A percentile compares a stretch with the other conserved stretches of the same genome.
Evolutionary conservation across 2,888 invertebrate species (phyloP).

Genomic region (Tipula helvola): DNA sequence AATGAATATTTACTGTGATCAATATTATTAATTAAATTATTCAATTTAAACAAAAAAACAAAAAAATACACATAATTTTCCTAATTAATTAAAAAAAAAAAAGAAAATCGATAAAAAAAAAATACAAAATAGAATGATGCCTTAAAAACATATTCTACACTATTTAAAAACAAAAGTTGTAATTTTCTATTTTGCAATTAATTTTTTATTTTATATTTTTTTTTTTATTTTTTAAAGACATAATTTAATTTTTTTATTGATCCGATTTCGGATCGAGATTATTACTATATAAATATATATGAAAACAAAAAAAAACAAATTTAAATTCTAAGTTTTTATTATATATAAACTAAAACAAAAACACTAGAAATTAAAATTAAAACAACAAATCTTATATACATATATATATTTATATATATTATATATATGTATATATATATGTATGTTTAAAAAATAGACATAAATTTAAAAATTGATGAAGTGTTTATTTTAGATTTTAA

Average conservation of each 20-base stretch:
- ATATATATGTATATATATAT: not conserved
- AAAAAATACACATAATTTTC: not conserved
- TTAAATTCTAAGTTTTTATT: not conserved
- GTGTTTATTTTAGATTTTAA: conserved; percentile 4
- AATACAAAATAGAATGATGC: conserved; percentile 11
- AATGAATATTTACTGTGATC: conserved; percentile 11
- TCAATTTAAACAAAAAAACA: not conserved
- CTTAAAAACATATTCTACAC: conserved; percentile 10
- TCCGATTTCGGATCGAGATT: conserved; percentile 8
- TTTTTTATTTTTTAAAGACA: not conserved
- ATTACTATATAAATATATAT: conserved; percentile 4
- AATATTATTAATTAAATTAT: conserved; percentile 5
- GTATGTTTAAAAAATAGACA: not conserved
- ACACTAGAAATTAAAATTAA: not conserved
- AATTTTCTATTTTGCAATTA: conserved; percentile 6
- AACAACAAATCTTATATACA: not conserved
- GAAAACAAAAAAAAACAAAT: not conserved
- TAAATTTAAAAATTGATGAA: not conserved
- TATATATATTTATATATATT: not conserved
- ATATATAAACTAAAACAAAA: not conserved
- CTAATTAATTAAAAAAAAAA: not conserved
- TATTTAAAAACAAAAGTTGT: not conserved
- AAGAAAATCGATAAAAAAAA: not conserved
- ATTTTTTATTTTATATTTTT: not conserved
- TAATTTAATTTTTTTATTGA: not conserved